Evolutionary conservation across 2,888 invertebrate species (phyloP).

Genomic region (Philereme transversata): DNA sequence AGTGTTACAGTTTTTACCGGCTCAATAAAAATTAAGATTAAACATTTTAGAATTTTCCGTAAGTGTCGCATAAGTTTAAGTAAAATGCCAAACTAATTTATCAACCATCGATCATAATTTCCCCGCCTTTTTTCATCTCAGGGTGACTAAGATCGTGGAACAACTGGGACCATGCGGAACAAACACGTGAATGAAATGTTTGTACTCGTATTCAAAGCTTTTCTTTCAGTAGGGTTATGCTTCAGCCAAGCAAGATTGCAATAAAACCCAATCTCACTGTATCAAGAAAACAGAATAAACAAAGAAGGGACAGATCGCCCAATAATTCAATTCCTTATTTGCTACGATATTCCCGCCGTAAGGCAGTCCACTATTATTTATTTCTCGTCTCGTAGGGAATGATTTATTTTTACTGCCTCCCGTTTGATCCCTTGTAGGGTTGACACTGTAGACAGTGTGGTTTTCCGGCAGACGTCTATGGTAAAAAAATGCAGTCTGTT

Average conservation of each 20-base stretch:
- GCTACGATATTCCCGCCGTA: slow-evolving; percentile 28
- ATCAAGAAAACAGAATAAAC: slow-evolving; percentile 20
- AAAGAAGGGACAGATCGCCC: slow-evolving; percentile 21
- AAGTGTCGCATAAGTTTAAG: no score
- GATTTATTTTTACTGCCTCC: slow-evolving; percentile 46
- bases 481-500: no score
- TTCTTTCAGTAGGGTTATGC: neutral
- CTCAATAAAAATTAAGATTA: no score
- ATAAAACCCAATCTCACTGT: slow-evolving; percentile 24
- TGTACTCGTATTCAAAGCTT: no score
- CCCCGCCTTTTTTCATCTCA: no score
- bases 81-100: no score
- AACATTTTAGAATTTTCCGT: no score
- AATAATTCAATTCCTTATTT: slow-evolving; percentile 29
- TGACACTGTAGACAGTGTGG: neutral
- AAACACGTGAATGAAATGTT: no score
- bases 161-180: no score
- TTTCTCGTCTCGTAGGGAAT: slow-evolving; percentile 45
- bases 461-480: neutral
- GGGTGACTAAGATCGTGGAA: no score
- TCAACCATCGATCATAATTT: no score
- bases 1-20: no score
- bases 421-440: slow-evolving; percentile 28
- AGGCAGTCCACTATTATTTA: slow-evolving; percentile 46
- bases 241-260: slow-evolving; percentile 9